phyloP scores from a whole-genome alignment of 2,113 vertebrate genomes.

The Calidris pygmaea region DNA sequence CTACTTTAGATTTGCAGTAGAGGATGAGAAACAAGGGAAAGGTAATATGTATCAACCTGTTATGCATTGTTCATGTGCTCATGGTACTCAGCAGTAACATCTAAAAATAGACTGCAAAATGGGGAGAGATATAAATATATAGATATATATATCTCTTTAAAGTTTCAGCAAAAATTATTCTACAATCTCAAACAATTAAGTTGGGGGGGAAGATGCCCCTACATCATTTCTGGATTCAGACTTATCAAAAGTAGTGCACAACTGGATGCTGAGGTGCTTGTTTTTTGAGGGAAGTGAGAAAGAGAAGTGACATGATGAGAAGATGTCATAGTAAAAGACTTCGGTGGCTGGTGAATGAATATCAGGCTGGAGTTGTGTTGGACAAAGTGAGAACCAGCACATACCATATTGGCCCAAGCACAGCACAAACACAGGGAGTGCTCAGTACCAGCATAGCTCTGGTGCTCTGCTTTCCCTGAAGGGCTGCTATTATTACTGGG shows the following conservation, averaged over 20 bases:
- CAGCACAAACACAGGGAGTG: neutral
- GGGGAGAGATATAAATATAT: neutral
- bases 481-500: neutral
- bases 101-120: slow-evolving; percentile 12
- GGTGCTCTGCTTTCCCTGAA: neutral
- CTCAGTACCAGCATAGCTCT: neutral
- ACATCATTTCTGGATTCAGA: neutral
- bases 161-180: neutral
- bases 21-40: slow-evolving; percentile 3
- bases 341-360: neutral
- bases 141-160: neutral
- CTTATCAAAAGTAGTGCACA: neutral
- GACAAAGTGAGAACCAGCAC: neutral
- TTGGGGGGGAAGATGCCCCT: neutral
- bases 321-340: neutral
- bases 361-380: neutral
- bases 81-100: neutral
- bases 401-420: neutral
- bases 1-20: neutral
- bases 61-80: neutral
- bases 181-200: neutral
- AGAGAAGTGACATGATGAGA: neutral
- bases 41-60: neutral
- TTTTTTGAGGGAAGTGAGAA: neutral
- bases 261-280: neutral